phyloP scores from a whole-genome alignment of 2,113 vertebrate genomes.

The Xiphias gladius region DNA sequence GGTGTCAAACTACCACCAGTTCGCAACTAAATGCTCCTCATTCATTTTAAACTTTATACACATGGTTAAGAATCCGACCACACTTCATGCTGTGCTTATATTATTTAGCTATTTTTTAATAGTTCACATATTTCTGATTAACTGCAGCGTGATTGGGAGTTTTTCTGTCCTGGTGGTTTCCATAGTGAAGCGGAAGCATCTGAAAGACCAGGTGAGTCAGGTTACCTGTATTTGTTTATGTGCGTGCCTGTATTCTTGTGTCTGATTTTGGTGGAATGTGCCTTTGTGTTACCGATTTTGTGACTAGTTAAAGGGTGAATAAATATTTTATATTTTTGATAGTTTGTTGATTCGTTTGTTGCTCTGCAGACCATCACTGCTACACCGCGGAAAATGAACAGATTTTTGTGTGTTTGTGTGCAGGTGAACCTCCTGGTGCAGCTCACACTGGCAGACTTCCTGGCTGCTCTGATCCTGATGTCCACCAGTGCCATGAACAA shows the following conservation, averaged over 20 bases:
- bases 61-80: neutral
- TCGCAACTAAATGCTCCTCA: neutral
- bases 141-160: slow-evolving; percentile 82
- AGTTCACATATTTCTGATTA: slow-evolving; percentile 9
- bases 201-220: slow-evolving; percentile 80
- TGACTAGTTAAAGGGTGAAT: neutral
- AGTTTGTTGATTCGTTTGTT: slow-evolving; percentile 4
- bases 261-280: neutral
- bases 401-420: slow-evolving; percentile 20
- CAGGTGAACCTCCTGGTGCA: slow-evolving; percentile 83
- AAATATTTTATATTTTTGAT: neutral
- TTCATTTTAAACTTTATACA: neutral
- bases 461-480: slow-evolving; percentile 80
- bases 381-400: no score
- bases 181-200: slow-evolving; percentile 72
- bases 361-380: neutral
- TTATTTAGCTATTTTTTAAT: neutral
- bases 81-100: neutral
- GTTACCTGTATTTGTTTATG: neutral
- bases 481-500: slow-evolving; percentile 70
- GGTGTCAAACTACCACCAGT: neutral
- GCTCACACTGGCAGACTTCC: slow-evolving; percentile 85
- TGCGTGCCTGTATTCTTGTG: neutral
- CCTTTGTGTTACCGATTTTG: neutral
- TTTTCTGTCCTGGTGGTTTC: slow-evolving; percentile 82